Conservation (phyloP, 2,113 vertebrate genomes). For the Eleginops maclovinus region DNA sequence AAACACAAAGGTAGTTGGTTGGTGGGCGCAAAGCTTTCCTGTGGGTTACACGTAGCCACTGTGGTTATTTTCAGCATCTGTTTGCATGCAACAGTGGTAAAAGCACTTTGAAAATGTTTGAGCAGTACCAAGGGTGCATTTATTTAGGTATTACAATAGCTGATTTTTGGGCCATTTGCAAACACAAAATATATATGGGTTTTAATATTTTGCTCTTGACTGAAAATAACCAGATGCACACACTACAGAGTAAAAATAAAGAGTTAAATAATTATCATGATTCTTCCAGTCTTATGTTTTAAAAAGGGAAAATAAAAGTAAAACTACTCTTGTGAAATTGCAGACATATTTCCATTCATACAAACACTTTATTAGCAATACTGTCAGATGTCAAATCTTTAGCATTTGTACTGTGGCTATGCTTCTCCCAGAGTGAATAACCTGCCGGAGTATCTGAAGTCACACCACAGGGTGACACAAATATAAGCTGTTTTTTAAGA, state of each 20-base stretch:
- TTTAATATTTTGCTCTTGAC: not conserved
- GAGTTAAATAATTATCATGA: not conserved
- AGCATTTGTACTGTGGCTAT: not conserved
- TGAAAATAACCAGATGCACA: not conserved
- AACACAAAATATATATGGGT: not conserved
- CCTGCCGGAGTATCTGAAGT: not conserved
- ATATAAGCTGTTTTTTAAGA: no score
- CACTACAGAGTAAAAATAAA: not conserved
- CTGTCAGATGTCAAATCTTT: not conserved
- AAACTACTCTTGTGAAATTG: not conserved
- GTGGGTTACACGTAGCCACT: conserved; percentile 7
- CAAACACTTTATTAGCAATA: not conserved
- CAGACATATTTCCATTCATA: not conserved
- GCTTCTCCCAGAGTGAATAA: not conserved
- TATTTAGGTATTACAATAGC: not conserved
- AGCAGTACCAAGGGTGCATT: not conserved
- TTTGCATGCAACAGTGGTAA: not conserved
- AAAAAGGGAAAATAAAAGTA: not conserved
- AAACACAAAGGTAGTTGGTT: conserved; percentile 20
- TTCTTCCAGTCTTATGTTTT: no score
- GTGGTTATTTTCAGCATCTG: conserved; percentile 38
- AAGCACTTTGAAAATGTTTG: not conserved
- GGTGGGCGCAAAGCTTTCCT: conserved; percentile 17
- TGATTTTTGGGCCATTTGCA: not conserved
- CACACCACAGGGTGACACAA: not conserved